Percentiles rank a stretch among this genome's conserved stretches.
Evolutionary conservation across 2,797 vertebrate genomes (phyloP).

Genomic region (Myotis findleyi): DNA sequence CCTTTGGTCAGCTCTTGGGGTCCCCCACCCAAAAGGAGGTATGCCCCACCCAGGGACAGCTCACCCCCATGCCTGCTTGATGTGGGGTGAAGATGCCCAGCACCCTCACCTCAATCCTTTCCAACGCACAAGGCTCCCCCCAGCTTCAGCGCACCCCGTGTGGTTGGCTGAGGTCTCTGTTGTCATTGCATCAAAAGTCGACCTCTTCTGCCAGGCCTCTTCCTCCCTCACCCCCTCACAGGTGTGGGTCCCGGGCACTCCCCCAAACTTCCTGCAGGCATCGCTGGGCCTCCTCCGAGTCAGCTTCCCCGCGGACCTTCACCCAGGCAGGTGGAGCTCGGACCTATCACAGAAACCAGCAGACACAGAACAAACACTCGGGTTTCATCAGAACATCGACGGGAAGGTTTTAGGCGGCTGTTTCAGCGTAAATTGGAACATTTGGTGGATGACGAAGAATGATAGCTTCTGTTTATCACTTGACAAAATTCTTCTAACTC

Average conservation of each 20-base stretch:
- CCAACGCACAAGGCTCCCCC: neutral
- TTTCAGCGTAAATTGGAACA: neutral
- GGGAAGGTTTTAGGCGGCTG: neutral
- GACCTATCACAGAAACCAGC: neutral
- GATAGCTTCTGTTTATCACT: neutral
- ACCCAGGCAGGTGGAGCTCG: neutral
- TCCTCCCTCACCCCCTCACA: rapidly evolving
- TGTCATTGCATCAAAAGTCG: neutral
- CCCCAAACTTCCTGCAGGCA: neutral
- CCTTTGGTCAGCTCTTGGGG: neutral
- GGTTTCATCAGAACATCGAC: neutral
- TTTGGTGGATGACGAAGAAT: neutral
- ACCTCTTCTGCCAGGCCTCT: neutral
- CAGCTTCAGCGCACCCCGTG: neutral
- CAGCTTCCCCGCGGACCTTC: neutral
- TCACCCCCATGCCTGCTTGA: neutral
- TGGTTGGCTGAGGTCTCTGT: neutral
- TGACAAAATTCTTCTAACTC: neutral
- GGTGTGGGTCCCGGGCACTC: neutral
- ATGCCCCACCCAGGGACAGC: neutral
- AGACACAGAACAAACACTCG: neutral
- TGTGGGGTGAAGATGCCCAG: neutral
- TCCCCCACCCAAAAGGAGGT: neutral
- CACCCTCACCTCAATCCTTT: neutral
- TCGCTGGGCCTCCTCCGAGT: neutral